Percentiles rank a stretch among this genome's conserved stretches.
Conservation (phyloP, 2,888 invertebrate genomes). For the Emmelina monodactyla region DNA sequence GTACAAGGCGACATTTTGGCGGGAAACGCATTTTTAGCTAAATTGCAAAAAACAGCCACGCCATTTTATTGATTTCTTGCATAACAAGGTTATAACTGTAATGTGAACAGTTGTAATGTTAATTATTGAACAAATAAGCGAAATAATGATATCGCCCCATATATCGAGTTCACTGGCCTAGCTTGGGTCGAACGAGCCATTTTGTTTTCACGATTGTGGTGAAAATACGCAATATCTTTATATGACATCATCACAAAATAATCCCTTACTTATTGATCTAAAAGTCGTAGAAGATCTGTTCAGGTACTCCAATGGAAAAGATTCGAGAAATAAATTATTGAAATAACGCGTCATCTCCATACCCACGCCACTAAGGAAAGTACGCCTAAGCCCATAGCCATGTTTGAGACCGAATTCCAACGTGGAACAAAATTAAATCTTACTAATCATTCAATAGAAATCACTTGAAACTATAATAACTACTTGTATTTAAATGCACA, state of each 20-base stretch:
- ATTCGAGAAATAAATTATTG: constrained; percentile 62
- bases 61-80: too few species aligned
- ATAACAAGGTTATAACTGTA: too few species aligned
- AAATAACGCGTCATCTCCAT: constrained; percentile 56
- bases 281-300: constrained; percentile 60
- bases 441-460: constrained; percentile 32
- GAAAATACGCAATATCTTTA: constrained; percentile 61
- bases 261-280: constrained; percentile 46
- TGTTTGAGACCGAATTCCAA: constrained; percentile 65
- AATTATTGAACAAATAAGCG: constrained; percentile 15
- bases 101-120: too few species aligned
- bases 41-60: too few species aligned
- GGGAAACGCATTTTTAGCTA: constrained; percentile 46
- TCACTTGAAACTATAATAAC: constrained; percentile 35
- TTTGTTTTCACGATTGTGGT: constrained; percentile 64
- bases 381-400: constrained; percentile 60
- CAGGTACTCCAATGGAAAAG: constrained; percentile 50
- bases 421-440: constrained; percentile 53
- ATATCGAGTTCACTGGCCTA: constrained; percentile 62
- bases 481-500: constrained; percentile 37
- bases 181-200: constrained; percentile 64
- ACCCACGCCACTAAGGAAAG: constrained; percentile 63
- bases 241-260: constrained; percentile 53
- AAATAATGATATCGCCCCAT: constrained; percentile 48
- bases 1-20: constrained; percentile 56